These are phyloP conservation scores for Sebastes oblongus DNA, from an alignment of 2,797 vertebrate species.

Conservation along the genomic window DNA sequence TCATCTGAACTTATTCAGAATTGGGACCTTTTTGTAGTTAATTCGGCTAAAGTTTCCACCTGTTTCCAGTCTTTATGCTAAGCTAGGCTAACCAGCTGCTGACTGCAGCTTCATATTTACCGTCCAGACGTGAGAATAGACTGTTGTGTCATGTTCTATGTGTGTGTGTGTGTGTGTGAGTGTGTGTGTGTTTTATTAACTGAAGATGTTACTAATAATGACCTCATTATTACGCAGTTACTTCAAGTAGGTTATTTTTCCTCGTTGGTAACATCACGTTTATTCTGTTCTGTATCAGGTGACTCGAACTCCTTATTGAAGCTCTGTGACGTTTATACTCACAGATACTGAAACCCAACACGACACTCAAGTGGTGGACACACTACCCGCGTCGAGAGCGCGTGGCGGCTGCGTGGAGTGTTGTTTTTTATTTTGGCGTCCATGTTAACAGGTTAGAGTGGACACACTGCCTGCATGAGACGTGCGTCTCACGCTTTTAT, in stretches of 20 bases:
- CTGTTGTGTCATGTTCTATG: constrained; percentile 7
- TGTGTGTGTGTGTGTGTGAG: background rate
- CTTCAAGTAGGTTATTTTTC: no score
- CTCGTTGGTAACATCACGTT: no score
- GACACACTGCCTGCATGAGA: no score
- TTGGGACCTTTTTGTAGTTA: no score
- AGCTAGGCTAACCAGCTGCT: background rate
- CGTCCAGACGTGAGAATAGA: constrained; percentile 13
- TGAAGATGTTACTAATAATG: background rate
- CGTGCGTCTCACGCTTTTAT: no score
- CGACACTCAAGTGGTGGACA: no score
- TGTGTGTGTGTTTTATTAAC: background rate
- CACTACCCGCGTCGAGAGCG: no score
- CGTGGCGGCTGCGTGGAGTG: no score
- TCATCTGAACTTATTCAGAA: no score
- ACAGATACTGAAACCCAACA: background rate
- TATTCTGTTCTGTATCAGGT: background rate
- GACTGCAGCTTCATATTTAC: background rate
- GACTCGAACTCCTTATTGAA: background rate
- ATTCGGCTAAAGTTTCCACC: background rate
- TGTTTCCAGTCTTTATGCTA: background rate
- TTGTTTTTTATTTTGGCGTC: no score
- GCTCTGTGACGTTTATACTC: background rate
- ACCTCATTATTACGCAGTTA: no score
- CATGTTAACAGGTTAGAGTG: no score